These are phyloP conservation scores for Mystacides longicornis DNA, from an alignment of 2,888 invertebrate species.

Conservation along the genomic window DNA sequence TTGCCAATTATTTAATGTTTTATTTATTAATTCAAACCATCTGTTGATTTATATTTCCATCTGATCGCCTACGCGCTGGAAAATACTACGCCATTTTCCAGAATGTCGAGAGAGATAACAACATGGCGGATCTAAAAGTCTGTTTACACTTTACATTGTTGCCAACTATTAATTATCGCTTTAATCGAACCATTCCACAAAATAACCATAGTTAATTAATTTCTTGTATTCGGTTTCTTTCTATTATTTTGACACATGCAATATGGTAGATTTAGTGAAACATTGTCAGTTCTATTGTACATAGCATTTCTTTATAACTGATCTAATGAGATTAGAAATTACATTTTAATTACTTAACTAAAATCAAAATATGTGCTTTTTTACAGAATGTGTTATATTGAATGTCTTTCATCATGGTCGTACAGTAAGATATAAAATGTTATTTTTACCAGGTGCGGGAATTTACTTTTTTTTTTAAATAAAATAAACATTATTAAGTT, in stretches of 20 bases:
- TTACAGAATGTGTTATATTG: neutral
- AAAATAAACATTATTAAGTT: too few species aligned
- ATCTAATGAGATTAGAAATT: too few species aligned
- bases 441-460: too few species aligned
- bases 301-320: neutral
- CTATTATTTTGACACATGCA: neutral
- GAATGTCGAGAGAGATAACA: neutral
- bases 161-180: too few species aligned
- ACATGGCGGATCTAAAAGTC: too few species aligned
- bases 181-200: too few species aligned
- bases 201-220: neutral
- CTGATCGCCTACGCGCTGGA: neutral
- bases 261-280: neutral
- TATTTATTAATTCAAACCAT: neutral
- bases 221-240: constrained; percentile 1
- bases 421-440: too few species aligned
- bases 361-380: constrained; percentile 1
- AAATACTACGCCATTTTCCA: too few species aligned
- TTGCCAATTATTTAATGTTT: neutral
- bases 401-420: too few species aligned
- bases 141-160: too few species aligned
- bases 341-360: neutral
- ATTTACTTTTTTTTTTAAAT: too few species aligned
- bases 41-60: neutral
- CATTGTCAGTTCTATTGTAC: constrained; percentile 1